Evolutionary conservation across 2,113 vertebrate genomes (phyloP), one percentile per base, ranked within the genome.

Genomic region (Megaceryle torquata): DNA sequence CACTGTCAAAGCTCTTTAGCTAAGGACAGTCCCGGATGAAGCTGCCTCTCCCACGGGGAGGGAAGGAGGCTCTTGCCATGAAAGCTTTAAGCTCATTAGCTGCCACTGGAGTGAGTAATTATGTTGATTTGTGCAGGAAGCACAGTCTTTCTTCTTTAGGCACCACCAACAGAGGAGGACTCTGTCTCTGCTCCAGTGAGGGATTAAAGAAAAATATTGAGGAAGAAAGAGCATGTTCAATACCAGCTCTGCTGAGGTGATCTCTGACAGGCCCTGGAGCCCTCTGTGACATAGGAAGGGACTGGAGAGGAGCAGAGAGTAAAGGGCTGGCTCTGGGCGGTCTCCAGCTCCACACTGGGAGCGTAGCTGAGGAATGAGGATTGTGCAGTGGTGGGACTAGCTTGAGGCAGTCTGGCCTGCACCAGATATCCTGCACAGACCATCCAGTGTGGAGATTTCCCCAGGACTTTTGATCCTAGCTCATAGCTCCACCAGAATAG

Each of bases 11-110:
- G 57, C 29, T 65, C 50, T 54, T 29, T 25, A 90, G 72, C 48
- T 26, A 59, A 91, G 50, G 46, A 56, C 26, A 50, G 57, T 39
- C 68, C 39, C 0, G 1, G 33, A 57, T 84, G 88, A 56, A 77
- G n/a, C 31, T 43, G 60, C 48, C 22, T 82, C 44, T 80, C 67
- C 86, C 0, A 0, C 54, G 50, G 56, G 29, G 92, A 74, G 18
- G 37, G 59, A 53, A 44, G 59, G n/a, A 87, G 61, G 48, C 0
- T 2, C 57, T 79, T 68, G 15, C 89, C 72, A 43, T 67, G 79
- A 94, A 89, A 82, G 57, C 71, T 80, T 92, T 87, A 86, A 94
- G 81, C 86, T 96, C 85, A 41, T 96, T 95, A 96, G n/a, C 44
- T 84, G 60, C 68, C 69, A 33, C 57, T 60, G 89, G 41, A 82